Evolutionary conservation across 2,888 invertebrate genomes (phyloP), one percentile per base, ranked within the genome.

Genomic region (Pachydiplax longipennis): DNA sequence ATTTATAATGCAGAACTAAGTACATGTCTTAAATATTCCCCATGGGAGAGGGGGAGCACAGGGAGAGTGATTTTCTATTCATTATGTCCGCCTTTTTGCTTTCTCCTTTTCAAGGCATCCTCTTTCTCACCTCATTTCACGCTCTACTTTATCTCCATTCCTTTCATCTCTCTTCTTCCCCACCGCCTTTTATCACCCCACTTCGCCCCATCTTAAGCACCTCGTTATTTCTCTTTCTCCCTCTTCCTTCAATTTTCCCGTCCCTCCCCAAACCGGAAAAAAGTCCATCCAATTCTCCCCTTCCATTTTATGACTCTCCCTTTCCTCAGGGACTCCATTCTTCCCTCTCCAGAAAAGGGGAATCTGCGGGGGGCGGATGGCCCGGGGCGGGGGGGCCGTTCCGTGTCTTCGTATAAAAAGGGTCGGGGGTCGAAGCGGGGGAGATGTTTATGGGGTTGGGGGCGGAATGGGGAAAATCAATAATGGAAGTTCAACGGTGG

Each of bases 221-320:
- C 92, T 92, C 92, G 92, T 92, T 91, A 91, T 91, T 91, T 91
- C 91, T 92, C 91, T 91, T 93, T 92, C 93, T 93, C 83, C 92
- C 90, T 81, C 83, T 91, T 81, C 83, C 91, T 91, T 91, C 83
- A 40, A 81, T 82, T 90, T 91, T 90, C 90, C 91, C 37, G 15
- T 13, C 53, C n/a, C n/a, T 22, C 35, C 35, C 0, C 37, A 22
- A 5, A 35, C 40, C 13, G 22, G 18, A 65, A 65, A 22, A 31
- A 44, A 13, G 48, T n/a, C 82, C 31, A 58, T 58, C 83, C 58
- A 81, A 81, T 73, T 31, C 81, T 61, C 18, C 44, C 80, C 15
- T 90, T 90, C 44, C 80, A 31, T 90, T 90, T 82, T 61, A 91
- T 90, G 91, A 61, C 87, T 35, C 90, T 90, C 83, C 65, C 90